These are phyloP conservation scores for Pectinophora gossypiella DNA, from an alignment of 1,140 invertebrate species.

Conservation along the genomic window DNA sequence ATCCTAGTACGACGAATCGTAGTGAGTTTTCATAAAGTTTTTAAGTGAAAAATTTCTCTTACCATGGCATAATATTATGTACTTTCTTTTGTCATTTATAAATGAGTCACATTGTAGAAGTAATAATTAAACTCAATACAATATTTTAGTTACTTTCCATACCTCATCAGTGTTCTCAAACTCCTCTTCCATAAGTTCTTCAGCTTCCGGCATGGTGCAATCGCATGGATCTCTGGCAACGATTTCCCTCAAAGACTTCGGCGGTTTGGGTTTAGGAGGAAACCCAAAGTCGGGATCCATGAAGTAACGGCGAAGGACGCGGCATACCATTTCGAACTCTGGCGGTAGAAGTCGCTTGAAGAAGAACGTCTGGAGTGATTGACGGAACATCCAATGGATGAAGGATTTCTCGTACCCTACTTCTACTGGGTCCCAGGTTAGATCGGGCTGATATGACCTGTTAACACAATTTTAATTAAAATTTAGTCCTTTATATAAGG, in stretches of 20 bases:
- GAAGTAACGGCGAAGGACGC: conserved; percentile 37
- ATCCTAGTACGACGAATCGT: not conserved
- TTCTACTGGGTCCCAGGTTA: conserved; percentile 43
- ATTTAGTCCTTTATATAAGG: not conserved
- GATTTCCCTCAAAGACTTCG: conserved; percentile 29
- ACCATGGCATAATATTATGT: not conserved
- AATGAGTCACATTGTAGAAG: not conserved
- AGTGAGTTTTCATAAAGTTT: no score
- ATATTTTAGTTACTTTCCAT: no score
- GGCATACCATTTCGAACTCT: conserved; percentile 33
- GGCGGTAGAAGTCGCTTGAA: conserved; percentile 22
- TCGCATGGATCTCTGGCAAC: conserved; percentile 43
- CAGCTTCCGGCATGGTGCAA: conserved; percentile 43
- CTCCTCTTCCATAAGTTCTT: conserved; percentile 19
- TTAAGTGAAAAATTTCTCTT: no score
- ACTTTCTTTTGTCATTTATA: not conserved
- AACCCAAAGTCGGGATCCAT: conserved; percentile 59
- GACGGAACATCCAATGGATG: conserved; percentile 62
- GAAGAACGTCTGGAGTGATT: conserved; percentile 45
- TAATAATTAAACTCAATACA: not conserved
- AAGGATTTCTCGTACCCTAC: conserved; percentile 41
- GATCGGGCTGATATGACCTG: conserved; percentile 58
- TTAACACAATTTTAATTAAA: not conserved
- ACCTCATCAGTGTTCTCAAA: not conserved
- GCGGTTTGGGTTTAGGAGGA: conserved; percentile 27